Evolutionary conservation across 37 sponge, comb jelly and placozoan species (phyloP).

Genomic region (Agelas oroides): DNA sequence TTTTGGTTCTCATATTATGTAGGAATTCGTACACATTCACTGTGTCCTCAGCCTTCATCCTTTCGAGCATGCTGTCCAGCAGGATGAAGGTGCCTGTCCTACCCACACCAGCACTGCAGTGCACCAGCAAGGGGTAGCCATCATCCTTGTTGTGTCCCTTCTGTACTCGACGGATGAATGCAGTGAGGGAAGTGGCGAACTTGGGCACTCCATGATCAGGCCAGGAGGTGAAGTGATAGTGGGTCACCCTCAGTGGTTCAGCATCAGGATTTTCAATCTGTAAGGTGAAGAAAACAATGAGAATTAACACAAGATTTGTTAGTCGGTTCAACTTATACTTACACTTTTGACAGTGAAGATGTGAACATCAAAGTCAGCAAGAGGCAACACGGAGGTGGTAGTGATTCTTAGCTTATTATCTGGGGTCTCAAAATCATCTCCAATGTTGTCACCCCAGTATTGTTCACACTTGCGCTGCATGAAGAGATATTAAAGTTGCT

Average conservation of each 20-base stretch:
- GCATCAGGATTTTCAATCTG: conserved; percentile 15
- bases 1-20: conserved; percentile 51
- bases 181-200: conserved; percentile 79
- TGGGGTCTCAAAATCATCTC: conserved; percentile 33
- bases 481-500: too few relatives aligned
- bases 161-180: conserved; percentile 74
- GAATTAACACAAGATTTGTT: too few relatives aligned
- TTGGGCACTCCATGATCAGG: conserved; percentile 90
- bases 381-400: conserved; percentile 45
- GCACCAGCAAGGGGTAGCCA: conserved; percentile 69
- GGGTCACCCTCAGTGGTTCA: conserved; percentile 54
- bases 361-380: conserved; percentile 81
- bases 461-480: conserved; percentile 89
- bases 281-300: neutral
- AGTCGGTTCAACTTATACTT: conserved; percentile 2
- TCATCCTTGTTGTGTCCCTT: conserved; percentile 49
- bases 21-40: conserved; percentile 75
- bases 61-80: conserved; percentile 79
- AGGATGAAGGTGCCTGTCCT: conserved; percentile 84
- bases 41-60: conserved; percentile 40
- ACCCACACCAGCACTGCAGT: conserved; percentile 95
- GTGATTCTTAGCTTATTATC: conserved; percentile 52
- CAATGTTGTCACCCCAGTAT: conserved; percentile 90
- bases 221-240: conserved; percentile 70
- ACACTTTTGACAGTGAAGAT: conserved; percentile 62